Base-by-base conservation (phyloP, 2,888 invertebrate species). In the Lathronympha strigana region DNA sequence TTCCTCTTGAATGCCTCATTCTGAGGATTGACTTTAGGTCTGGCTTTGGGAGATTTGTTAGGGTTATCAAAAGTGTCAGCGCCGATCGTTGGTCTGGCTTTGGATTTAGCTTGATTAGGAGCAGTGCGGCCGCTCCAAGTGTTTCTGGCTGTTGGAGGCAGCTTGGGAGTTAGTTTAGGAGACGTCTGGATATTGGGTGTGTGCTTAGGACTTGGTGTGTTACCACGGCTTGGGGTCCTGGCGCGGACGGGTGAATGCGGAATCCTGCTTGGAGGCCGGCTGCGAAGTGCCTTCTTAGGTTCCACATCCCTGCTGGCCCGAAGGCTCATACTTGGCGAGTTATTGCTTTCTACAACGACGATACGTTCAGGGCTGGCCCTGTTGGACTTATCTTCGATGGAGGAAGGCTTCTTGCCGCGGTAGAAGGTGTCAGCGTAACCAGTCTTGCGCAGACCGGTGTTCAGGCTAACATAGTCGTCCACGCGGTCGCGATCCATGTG, bases 81-180 rank as follows among this genome's bases (percentile, higher is more conserved):
- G 40, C 87, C 88, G 36, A 92, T 77, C 0, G 85, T 77, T 0
- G 92, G 92, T 58, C 92, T 83, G 0, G 88, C 73, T 70, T 90
- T 92, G 0, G 81, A 63, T 73, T 90, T 91, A 0, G 78, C 68
- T 67, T 90, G 90, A 1, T 81, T 87, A 0, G 90, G 90, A 1
- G 87, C 91, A 6, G 88, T 84, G 38, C 96, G 92, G 0, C 96
- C 96, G 68, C 94, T 95, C 96, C 96, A 96, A 0, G 96, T 96
- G 72, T 95, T 95, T 62, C 94, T 93, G 1, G 93, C 78, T 47
- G 89, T 82, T 0, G 89, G 90, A 2, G 91, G 91, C n/a, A 90
- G 71, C 69, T 88, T 87, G 0, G 86, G 86, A 0, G 85, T 83
- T 28, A 87, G 68, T 76, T 91, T 92, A 4, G 86, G 87, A 63